Evolutionary conservation across 2,888 invertebrate species (phyloP).

Genomic region (Sarcophaga variegata): DNA sequence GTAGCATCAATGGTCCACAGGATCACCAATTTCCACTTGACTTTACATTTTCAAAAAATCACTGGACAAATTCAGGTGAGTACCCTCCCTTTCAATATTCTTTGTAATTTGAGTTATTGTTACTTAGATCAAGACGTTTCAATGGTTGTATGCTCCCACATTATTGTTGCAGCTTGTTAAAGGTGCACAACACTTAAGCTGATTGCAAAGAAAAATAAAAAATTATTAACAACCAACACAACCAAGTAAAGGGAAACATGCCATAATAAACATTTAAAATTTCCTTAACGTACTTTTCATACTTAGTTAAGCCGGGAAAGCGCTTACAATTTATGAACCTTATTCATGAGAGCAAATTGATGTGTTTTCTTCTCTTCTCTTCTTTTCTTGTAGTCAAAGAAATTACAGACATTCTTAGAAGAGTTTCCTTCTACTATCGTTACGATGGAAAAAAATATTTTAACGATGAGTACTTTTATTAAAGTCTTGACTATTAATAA

Average conservation of each 20-base stretch:
- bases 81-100: neutral
- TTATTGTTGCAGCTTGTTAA: neutral
- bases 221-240: no score
- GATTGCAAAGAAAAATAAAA: no score
- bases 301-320: neutral
- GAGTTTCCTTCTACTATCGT: no score
- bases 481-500: no score
- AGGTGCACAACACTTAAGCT: slow-evolving; percentile 13
- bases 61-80: slow-evolving; percentile 73
- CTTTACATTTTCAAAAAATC: slow-evolving; percentile 74
- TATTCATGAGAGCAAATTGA: neutral
- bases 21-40: slow-evolving; percentile 72
- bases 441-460: no score
- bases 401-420: no score
- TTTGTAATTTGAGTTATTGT: no score
- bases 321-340: slow-evolving; percentile 8
- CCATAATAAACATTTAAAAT: slow-evolving; percentile 19
- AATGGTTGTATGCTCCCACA: neutral
- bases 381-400: neutral
- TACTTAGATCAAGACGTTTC: no score
- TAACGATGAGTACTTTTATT: no score
- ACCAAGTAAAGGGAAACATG: neutral
- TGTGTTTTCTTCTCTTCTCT: neutral
- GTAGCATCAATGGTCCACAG: slow-evolving; percentile 57
- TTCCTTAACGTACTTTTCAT: neutral